Evolutionary conservation across 1,140 invertebrate genomes (phyloP), one percentile per base, ranked within the genome.

Genomic region (Hylaeus anthracinus): DNA sequence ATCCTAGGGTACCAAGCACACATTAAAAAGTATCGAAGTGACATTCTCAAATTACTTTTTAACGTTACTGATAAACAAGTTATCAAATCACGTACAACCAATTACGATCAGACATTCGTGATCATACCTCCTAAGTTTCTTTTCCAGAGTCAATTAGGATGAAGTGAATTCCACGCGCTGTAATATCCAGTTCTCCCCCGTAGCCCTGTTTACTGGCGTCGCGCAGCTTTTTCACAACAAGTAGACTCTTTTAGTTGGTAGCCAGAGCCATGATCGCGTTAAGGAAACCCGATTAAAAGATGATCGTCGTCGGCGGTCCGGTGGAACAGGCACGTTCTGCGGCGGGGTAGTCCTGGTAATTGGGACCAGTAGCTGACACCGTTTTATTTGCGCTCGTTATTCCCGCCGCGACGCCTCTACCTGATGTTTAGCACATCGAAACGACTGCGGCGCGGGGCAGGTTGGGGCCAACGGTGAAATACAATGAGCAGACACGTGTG

Each of bases 391-490:
- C 72, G 72, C 78, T 65, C 67, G 51, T 55, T 75, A 83, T 60
- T 84, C 73, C 58, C 64, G 39, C 65, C 66, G 81, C 83, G 83
- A 84, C 81, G 72, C 75, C 14, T 39, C 53, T 74, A 72, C 82
- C 82, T 63, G 76, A 85, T 85, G 83, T 85, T 85, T 84, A 83
- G 82, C 82, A 83, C 82, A 74, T 85, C 81, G 83, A 80, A 80
- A 74, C 71, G 71, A 67, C 70, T 58, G 63, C 71, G 69, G 53
- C 9, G 39, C 6, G 39, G 15, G 2, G 14, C 1, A 26, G 61
- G 60, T 43, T 48, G 26, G 61, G 78, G 66, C 65, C 66, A 67
- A 76, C 48, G 60, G 58, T 79, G 72, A 85, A 85, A 85, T 81
- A 85, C 82, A 85, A 85, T 85, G 72, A 85, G 76, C 63, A 58